Percentiles rank a stretch among this genome's conserved stretches.
phyloP scores from a whole-genome alignment of 2,113 vertebrate species.

The Pseudopipra pipra region DNA sequence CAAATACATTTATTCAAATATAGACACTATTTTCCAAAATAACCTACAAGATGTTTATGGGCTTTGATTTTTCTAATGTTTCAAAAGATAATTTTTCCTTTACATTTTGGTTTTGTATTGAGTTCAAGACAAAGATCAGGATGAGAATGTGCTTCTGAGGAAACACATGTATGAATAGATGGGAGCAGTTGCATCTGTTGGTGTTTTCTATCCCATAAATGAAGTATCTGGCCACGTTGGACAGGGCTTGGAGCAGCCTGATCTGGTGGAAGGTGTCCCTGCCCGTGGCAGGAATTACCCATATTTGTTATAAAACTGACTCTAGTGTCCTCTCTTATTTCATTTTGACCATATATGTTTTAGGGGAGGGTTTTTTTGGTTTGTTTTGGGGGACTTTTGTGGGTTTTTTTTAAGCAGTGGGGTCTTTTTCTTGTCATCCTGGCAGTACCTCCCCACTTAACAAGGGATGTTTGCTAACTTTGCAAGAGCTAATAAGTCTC shows the following conservation, averaged over 20 bases:
- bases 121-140: background rate
- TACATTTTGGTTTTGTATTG: background rate
- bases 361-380: background rate
- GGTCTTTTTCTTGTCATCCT: background rate
- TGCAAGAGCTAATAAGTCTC: background rate
- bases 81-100: background rate
- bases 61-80: background rate
- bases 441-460: background rate
- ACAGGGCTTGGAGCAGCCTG: rapidly evolving
- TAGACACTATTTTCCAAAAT: background rate
- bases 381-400: background rate
- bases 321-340: background rate
- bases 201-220: background rate
- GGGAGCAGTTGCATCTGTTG: background rate
- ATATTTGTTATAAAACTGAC: background rate
- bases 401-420: background rate
- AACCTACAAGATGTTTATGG: rapidly evolving
- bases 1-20: background rate
- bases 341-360: background rate
- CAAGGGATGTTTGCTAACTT: background rate
- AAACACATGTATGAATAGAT: background rate
- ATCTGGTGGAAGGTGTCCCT: rapidly evolving
- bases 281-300: background rate
- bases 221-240: background rate
- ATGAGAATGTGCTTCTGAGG: background rate